These are phyloP conservation scores for Buphagus erythrorhynchus DNA, from an alignment of 2,797 vertebrate genomes.

Conservation along the genomic window DNA sequence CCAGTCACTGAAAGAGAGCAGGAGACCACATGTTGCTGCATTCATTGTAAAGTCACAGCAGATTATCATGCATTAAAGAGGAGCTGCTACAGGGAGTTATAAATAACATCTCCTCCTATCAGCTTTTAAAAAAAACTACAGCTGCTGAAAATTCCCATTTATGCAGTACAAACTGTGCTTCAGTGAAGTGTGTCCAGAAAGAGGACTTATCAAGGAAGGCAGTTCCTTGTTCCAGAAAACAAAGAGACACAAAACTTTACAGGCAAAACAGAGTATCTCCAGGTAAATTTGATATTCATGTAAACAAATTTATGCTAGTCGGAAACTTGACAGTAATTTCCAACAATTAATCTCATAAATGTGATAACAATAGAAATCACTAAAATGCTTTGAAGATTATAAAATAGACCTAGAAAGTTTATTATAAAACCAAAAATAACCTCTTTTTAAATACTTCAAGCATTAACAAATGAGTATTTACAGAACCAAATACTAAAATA, in stretches of 20 bases:
- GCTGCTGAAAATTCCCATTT: conserved; percentile 22
- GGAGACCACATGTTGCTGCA: background rate
- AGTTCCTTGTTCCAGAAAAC: background rate
- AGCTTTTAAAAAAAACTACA: background rate
- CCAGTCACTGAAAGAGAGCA: background rate
- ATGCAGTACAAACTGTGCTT: background rate
- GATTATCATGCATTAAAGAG: background rate
- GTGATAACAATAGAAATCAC: background rate
- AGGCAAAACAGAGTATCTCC: background rate
- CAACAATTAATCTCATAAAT: background rate
- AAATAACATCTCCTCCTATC: conserved; percentile 17
- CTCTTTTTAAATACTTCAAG: background rate
- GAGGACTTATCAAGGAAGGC: background rate
- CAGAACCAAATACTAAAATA: background rate
- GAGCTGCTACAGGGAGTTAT: background rate
- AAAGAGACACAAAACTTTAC: background rate
- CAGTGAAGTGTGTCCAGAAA: background rate
- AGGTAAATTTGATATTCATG: background rate
- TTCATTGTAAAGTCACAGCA: background rate
- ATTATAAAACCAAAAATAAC: background rate
- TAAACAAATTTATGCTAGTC: background rate
- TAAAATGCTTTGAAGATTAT: background rate
- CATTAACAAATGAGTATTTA: background rate
- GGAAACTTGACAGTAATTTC: background rate
- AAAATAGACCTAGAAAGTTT: background rate